phyloP scores from a whole-genome alignment of 2,888 invertebrate species.

The Tenthredo notha region DNA sequence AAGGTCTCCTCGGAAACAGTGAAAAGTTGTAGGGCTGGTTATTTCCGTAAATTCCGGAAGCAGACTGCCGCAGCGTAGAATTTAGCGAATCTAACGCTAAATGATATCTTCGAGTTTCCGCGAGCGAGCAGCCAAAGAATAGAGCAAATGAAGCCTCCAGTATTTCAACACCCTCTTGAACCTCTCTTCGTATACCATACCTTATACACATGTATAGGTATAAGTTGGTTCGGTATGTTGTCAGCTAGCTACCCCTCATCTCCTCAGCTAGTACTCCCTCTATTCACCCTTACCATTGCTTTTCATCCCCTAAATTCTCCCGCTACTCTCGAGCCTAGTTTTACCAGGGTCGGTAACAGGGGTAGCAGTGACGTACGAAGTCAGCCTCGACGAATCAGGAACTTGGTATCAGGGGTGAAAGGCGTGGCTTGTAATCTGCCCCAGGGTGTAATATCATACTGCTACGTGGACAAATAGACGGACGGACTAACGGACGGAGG shows the following conservation, averaged over 20 bases:
- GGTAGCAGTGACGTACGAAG: constrained; percentile 32
- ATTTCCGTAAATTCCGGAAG: constrained; percentile 15
- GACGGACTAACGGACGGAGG: constrained; percentile 13
- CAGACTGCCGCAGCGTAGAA: neutral
- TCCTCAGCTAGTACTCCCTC: neutral
- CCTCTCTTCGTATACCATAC: neutral
- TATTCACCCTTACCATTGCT: neutral
- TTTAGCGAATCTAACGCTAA: constrained; percentile 19
- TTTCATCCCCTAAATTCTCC: constrained; percentile 50
- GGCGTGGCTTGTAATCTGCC: constrained; percentile 62
- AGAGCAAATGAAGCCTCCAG: constrained; percentile 76
- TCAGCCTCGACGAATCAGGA: constrained; percentile 38
- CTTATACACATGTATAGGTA: constrained; percentile 11
- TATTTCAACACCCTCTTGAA: constrained; percentile 72
- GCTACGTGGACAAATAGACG: constrained; percentile 77
- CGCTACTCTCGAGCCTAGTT: constrained; percentile 20
- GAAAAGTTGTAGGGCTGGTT: neutral
- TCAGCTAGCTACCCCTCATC: constrained; percentile 11
- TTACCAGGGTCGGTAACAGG: neutral
- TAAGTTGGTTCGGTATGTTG: constrained; percentile 33
- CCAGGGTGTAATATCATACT: constrained; percentile 77
- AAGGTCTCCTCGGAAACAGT: neutral
- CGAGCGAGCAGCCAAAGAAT: constrained; percentile 69
- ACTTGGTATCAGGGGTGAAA: neutral
- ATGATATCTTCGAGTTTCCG: constrained; percentile 23